Evolutionary conservation across 2,113 vertebrate genomes (phyloP).

Genomic region (Anarrhichthys ocellatus): DNA sequence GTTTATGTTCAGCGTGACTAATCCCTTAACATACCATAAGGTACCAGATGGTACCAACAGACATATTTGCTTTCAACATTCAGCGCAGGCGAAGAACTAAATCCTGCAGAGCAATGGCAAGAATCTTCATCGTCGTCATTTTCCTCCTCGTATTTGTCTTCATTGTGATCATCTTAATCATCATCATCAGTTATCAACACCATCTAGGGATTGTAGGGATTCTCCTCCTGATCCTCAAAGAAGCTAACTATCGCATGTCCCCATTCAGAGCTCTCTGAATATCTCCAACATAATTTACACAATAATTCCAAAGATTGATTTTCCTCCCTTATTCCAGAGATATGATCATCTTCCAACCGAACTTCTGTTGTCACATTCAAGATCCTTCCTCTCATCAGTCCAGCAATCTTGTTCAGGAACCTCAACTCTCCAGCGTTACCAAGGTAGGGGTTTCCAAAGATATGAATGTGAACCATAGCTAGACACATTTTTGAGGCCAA

Average conservation of each 20-base stretch:
- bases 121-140: not conserved
- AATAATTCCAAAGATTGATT: not conserved
- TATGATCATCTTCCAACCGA: not conserved
- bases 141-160: conserved; percentile 25
- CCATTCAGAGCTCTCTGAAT: not conserved
- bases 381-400: not conserved
- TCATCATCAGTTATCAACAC: conserved; percentile 51
- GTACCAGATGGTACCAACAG: conserved; percentile 62
- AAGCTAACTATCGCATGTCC: not conserved
- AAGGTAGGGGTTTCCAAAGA: not conserved
- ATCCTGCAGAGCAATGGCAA: conserved; percentile 31
- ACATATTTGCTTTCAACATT: conserved; percentile 57
- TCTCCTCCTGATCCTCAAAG: not conserved
- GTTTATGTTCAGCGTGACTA: conserved; percentile 60
- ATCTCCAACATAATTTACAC: too few relatives aligned
- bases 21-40: conserved; percentile 55
- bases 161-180: conserved; percentile 46
- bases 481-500: too few relatives aligned
- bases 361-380: not conserved
- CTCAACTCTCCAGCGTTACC: not conserved
- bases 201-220: not conserved
- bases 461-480: not conserved
- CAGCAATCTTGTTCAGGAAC: too few relatives aligned
- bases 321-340: not conserved
- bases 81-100: conserved; percentile 25